Conservation (phyloP, 1,140 invertebrate species). For the Glossosoma conforme region DNA sequence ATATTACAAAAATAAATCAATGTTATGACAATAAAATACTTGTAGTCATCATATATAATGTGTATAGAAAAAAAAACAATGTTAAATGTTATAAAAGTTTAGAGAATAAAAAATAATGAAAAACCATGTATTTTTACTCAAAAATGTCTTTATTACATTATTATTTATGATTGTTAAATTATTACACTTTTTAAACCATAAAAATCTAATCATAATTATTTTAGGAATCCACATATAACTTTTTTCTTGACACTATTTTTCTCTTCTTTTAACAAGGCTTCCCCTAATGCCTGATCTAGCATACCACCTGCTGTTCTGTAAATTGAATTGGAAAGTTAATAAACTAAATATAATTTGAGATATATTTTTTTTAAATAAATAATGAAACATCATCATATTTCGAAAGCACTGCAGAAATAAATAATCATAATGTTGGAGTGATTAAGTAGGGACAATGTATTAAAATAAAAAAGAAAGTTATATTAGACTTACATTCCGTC, state of each 20-base stretch:
- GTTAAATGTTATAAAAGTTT: constrained; percentile 12
- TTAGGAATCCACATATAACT: constrained; percentile 52
- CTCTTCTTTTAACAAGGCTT: constrained; percentile 43
- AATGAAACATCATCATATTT: neutral
- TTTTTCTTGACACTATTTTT: constrained; percentile 42
- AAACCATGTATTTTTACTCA: neutral
- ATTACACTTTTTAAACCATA: no score
- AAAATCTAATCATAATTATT: constrained; percentile 48
- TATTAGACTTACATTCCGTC: constrained; percentile 49
- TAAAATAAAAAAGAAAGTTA: constrained; percentile 1
- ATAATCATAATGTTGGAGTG: neutral
- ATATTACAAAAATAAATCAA: constrained; percentile 2
- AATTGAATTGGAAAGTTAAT: constrained; percentile 18
- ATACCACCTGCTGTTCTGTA: constrained; percentile 46
- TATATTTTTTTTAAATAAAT: neutral
- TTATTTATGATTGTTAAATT: no score
- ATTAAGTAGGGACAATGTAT: neutral
- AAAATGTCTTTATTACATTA: neutral
- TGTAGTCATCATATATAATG: constrained; percentile 10
- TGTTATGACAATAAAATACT: constrained; percentile 13
- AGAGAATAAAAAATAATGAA: constrained; percentile 6
- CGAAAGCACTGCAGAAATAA: no score
- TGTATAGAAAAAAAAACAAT: constrained; percentile 5
- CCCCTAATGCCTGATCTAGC: constrained; percentile 52
- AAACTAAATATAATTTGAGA: neutral